These are phyloP conservation scores for Sprattus sprattus DNA, from an alignment of 2,113 vertebrate genomes.

Conservation along the genomic window DNA sequence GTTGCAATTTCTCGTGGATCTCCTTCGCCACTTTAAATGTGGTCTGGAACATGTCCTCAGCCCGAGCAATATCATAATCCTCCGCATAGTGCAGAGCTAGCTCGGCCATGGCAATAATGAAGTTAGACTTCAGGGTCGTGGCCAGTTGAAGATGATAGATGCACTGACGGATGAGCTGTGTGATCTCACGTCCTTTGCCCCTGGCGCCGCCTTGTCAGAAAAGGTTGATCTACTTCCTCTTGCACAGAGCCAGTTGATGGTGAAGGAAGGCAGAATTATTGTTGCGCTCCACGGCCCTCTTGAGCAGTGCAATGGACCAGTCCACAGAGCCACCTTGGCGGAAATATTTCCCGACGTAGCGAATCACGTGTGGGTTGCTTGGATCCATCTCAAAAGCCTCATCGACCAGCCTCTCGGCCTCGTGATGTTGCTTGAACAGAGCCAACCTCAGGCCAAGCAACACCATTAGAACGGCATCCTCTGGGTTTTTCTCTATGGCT, in stretches of 20 bases:
- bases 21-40: conserved; percentile 30
- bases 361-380: conserved; percentile 61
- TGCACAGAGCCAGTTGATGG: conserved; percentile 65
- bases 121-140: conserved; percentile 26
- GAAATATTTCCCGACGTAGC: conserved; percentile 50
- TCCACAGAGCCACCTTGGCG: conserved; percentile 25
- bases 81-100: conserved; percentile 39
- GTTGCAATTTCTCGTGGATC: conserved; percentile 31
- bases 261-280: conserved; percentile 49
- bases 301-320: conserved; percentile 38
- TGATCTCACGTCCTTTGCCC: conserved; percentile 12
- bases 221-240: conserved; percentile 23
- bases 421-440: not conserved
- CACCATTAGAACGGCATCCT: conserved; percentile 62
- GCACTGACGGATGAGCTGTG: conserved; percentile 24
- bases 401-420: conserved; percentile 69
- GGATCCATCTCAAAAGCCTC: conserved; percentile 65
- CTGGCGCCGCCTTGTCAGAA: not conserved
- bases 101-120: conserved; percentile 42
- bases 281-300: conserved; percentile 33
- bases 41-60: conserved; percentile 46
- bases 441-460: conserved; percentile 59
- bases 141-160: conserved; percentile 49
- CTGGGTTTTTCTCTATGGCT: conserved; percentile 64
- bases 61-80: conserved; percentile 1